A percentile compares a stretch with the other conserved stretches of the same genome.
Evolutionary conservation across 2,888 invertebrate species (phyloP).

Genomic region (Dendrolimus houi): DNA sequence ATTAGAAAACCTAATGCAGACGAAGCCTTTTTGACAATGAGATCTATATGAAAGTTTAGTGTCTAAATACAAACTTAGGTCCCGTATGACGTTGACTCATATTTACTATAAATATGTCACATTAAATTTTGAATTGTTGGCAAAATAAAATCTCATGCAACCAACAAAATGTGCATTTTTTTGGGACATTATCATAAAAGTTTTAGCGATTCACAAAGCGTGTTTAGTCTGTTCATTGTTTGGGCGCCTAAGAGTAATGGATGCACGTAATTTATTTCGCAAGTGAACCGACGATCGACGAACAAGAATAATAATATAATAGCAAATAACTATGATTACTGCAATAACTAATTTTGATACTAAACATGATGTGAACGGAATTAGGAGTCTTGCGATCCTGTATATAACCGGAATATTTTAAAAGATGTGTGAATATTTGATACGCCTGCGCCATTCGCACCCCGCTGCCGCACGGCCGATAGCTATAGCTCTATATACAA

Average conservation of each 20-base stretch:
- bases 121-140: too few species aligned
- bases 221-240: conserved; percentile 47
- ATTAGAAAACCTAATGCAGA: too few species aligned
- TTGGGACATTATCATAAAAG: conserved; percentile 12
- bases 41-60: too few species aligned
- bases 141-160: neutral
- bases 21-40: too few species aligned
- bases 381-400: neutral
- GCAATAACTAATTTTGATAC: conserved; percentile 12
- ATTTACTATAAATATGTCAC: too few species aligned
- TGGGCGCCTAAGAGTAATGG: conserved; percentile 19
- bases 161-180: neutral
- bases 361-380: neutral
- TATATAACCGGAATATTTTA: too few species aligned
- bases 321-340: conserved; percentile 10
- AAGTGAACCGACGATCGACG: conserved; percentile 13
- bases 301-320: conserved; percentile 12
- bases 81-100: too few species aligned
- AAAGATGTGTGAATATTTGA: too few species aligned
- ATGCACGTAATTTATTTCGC: conserved; percentile 14
- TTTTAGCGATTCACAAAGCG: conserved; percentile 22
- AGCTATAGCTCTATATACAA: too few species aligned
- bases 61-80: too few species aligned
- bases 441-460: too few species aligned
- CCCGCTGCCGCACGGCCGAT: too few species aligned